These are phyloP conservation scores for Rhea pennata DNA, from an alignment of 2,113 vertebrate species.

Conservation along the genomic window DNA sequence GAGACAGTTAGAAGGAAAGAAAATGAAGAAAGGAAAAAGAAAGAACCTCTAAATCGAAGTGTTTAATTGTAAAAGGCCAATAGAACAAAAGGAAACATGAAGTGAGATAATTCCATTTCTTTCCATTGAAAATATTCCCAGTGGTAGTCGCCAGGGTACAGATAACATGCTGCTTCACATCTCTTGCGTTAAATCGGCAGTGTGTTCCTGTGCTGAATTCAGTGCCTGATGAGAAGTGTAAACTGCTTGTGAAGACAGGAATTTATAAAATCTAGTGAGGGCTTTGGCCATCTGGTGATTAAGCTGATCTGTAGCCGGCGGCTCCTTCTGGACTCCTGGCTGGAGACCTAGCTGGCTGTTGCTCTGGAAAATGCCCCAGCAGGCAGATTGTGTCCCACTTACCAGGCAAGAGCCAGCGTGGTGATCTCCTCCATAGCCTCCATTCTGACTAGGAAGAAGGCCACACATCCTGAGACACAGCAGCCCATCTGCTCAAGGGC, in stretches of 20 bases:
- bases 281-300: background rate
- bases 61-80: background rate
- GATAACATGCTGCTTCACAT: background rate
- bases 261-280: background rate
- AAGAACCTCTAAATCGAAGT: background rate
- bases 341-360: background rate
- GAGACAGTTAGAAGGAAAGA: background rate
- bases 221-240: background rate
- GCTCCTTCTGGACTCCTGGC: background rate
- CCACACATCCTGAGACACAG: accelerated
- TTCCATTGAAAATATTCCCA: background rate
- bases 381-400: background rate
- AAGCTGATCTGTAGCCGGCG: background rate
- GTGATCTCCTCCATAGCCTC: background rate
- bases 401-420: background rate
- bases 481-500: background rate
- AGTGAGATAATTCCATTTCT: background rate
- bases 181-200: background rate
- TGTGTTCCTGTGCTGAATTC: background rate
- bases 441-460: background rate
- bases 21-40: background rate
- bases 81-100: background rate
- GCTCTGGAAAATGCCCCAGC: background rate
- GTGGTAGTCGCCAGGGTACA: accelerated
- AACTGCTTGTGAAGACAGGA: background rate